Conservation (phyloP, 2,888 invertebrate genomes). For the Bimastos eiseni region DNA sequence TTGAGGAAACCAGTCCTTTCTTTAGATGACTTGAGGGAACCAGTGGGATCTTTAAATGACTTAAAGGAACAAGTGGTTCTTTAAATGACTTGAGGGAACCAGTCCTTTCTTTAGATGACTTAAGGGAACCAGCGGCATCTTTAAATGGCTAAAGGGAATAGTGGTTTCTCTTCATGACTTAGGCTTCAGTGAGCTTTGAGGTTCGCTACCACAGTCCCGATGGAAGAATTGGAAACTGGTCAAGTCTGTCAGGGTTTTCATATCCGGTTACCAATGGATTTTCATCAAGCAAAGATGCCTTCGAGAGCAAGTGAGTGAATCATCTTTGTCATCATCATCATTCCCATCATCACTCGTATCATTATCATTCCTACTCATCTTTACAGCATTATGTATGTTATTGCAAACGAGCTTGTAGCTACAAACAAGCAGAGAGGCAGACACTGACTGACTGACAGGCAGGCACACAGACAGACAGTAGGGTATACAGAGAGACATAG, state of each 20-base stretch:
- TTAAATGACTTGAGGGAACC: no score
- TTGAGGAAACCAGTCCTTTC: no score
- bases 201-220: slow-evolving; percentile 65
- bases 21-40: no score
- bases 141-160: no score
- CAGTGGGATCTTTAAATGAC: no score
- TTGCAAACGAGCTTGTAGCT: not conserved
- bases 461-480: not conserved
- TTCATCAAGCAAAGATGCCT: not conserved
- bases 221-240: slow-evolving; percentile 50
- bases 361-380: not conserved
- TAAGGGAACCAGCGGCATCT: no score
- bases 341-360: slow-evolving; percentile 26
- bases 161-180: slow-evolving; percentile 28
- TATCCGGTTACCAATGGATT: not conserved
- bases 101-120: no score
- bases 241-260: slow-evolving; percentile 25
- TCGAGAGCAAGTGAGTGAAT: slow-evolving; percentile 14
- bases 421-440: not conserved
- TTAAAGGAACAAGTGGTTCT: not conserved
- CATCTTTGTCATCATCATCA: slow-evolving; percentile 4
- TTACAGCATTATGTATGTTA: not conserved
- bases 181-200: slow-evolving; percentile 72
- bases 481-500: not conserved
- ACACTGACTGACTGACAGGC: not conserved